Conservation (phyloP, 1,140 invertebrate species). For the Saccostrea echinata region DNA sequence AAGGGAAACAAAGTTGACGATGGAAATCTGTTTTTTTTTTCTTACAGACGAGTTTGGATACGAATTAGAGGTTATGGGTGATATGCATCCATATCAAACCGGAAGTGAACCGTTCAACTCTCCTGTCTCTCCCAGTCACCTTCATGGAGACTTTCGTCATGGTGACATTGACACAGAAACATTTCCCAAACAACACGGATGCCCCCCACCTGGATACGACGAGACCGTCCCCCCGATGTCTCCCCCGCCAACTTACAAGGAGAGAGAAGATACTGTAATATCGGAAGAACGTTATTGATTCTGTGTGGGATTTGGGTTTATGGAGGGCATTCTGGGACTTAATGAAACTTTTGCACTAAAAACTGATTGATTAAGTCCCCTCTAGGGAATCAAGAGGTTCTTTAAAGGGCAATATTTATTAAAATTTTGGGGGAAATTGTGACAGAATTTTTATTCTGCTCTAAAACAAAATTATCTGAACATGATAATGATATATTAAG, state of each 20-base stretch:
- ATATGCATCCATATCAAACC: neutral
- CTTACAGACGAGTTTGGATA: conserved; percentile 10
- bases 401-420: too few species aligned
- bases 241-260: neutral
- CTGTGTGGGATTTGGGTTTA: neutral
- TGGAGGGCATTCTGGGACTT: neutral
- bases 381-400: too few species aligned
- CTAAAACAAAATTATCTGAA: too few species aligned
- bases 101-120: neutral
- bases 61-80: conserved; percentile 15
- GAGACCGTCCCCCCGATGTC: neutral
- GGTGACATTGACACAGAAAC: neutral
- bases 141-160: neutral
- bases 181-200: neutral
- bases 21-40: neutral
- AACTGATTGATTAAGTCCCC: too few species aligned
- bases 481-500: too few species aligned
- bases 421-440: too few species aligned
- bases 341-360: too few species aligned
- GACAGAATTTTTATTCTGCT: too few species aligned
- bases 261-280: neutral
- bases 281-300: conserved; percentile 1
- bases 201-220: neutral
- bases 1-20: too few species aligned
- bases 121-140: neutral